Evolutionary conservation across 2,888 invertebrate genomes (phyloP).

Genomic region (Antitype chi): DNA sequence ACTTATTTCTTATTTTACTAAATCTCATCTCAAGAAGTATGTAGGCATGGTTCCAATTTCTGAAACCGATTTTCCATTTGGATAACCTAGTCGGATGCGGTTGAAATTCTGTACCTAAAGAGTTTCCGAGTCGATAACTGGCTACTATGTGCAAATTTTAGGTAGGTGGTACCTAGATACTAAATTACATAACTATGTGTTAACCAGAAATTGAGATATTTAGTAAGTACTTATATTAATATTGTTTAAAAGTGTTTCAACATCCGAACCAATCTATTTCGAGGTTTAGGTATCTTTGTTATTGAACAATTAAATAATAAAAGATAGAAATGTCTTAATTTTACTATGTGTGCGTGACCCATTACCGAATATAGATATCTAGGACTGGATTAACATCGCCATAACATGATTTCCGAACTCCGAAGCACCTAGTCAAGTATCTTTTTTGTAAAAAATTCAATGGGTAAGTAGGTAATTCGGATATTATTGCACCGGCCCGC

Average conservation of each 20-base stretch:
- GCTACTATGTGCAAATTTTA: not conserved
- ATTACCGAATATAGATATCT: not conserved
- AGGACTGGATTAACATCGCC: not conserved
- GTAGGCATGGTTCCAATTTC: not conserved
- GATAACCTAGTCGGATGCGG: not conserved
- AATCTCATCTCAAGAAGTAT: not conserved
- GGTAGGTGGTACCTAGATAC: not conserved
- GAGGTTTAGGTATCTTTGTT: no score
- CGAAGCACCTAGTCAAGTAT: not conserved
- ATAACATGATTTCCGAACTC: not conserved
- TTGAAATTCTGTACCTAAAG: not conserved
- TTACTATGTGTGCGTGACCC: no score
- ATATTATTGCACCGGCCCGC: constrained; percentile 12
- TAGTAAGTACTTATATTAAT: no score
- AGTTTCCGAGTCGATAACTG: not conserved
- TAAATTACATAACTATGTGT: no score
- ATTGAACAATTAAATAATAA: no score
- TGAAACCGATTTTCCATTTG: not conserved
- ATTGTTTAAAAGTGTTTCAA: no score
- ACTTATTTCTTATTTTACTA: not conserved
- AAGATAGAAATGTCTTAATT: not conserved
- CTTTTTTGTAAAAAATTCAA: not conserved
- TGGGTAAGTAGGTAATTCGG: not conserved
- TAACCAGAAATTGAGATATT: no score
- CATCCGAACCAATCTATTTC: no score